These are phyloP conservation scores for Pollenia angustigena DNA, from an alignment of 2,888 invertebrate species.

Conservation along the genomic window DNA sequence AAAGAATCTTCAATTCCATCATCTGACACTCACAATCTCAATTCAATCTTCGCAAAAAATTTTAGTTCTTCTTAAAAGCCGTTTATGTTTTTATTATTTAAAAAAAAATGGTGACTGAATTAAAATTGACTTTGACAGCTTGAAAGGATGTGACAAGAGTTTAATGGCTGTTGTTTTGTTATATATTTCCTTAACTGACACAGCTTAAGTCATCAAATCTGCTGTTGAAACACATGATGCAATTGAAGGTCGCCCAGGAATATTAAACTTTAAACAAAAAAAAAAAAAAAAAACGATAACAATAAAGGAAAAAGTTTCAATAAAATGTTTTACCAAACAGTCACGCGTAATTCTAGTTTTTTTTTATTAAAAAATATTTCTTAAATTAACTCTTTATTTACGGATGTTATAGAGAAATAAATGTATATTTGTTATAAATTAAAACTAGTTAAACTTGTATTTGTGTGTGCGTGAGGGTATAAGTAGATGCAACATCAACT, in stretches of 20 bases:
- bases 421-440: no score
- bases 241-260: conserved; percentile 6
- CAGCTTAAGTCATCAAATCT: not conserved
- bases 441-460: not conserved
- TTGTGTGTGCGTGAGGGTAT: not conserved
- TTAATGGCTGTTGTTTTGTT: not conserved
- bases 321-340: not conserved
- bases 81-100: no score
- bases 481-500: not conserved
- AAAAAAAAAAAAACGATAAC: no score
- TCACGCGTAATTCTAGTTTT: not conserved
- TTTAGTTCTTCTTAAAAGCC: no score
- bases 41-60: no score
- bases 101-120: not conserved
- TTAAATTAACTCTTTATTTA: not conserved
- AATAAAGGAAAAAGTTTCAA: not conserved
- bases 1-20: no score
- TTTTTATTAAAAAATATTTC: not conserved
- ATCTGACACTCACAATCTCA: no score
- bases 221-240: not conserved
- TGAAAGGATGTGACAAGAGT: conserved; percentile 14
- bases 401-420: not conserved
- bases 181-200: not conserved
- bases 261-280: not conserved
- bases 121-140: not conserved